These are phyloP conservation scores for Choristoneura fumiferana DNA, from an alignment of 1,140 invertebrate genomes.

Conservation along the genomic window DNA sequence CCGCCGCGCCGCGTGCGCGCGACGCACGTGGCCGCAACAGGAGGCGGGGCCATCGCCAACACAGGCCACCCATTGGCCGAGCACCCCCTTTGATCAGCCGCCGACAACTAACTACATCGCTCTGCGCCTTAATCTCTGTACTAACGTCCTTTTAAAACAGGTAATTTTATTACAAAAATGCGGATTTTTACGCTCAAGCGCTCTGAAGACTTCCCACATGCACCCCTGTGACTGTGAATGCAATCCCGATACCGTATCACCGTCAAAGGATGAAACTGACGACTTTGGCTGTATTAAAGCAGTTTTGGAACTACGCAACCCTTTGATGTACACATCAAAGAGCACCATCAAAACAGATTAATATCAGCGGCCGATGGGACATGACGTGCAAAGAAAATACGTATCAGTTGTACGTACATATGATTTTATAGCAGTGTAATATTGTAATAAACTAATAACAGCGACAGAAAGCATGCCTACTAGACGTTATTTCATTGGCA, in stretches of 20 bases:
- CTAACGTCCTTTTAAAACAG: conserved; percentile 76
- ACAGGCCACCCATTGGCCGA: conserved; percentile 46
- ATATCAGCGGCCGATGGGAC: not conserved
- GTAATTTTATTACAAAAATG: conserved; percentile 75
- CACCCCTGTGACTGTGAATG: conserved; percentile 43
- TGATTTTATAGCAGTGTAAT: not conserved
- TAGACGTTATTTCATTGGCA: too few species aligned
- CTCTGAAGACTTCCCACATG: conserved; percentile 42
- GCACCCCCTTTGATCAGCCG: conserved; percentile 64
- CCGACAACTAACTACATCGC: conserved; percentile 73
- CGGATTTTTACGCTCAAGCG: conserved; percentile 60
- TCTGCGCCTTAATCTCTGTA: conserved; percentile 74
- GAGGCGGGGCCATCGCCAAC: conserved; percentile 47
- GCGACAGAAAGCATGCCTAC: not conserved
- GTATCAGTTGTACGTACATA: not conserved
- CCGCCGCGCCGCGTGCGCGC: conserved; percentile 53
- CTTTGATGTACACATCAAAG: conserved; percentile 53
- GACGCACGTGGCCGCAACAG: conserved; percentile 67
- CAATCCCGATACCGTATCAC: conserved; percentile 48
- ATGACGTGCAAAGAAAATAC: conserved; percentile 1
- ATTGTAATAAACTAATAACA: not conserved
- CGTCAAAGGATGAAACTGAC: conserved; percentile 57
- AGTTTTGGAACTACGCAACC: conserved; percentile 51
- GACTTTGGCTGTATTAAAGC: conserved; percentile 44
- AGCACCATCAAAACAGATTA: conserved; percentile 19